Conservation (phyloP, 2,888 invertebrate genomes). For the Leptarthrus brevirostris region DNA sequence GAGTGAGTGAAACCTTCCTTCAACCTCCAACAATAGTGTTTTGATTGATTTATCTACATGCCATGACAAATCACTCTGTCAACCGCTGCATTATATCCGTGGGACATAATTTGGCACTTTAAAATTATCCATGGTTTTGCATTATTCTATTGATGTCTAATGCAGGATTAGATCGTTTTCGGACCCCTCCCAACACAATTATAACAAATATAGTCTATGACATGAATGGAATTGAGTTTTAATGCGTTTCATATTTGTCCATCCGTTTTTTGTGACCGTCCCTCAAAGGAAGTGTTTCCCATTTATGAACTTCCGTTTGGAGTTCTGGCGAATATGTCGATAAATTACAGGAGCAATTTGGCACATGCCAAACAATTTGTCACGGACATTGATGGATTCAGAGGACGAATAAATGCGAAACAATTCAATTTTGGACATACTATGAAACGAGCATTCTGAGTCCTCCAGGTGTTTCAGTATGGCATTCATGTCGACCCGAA, state of each 20-base stretch:
- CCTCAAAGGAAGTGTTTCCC: background rate
- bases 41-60: conserved; percentile 37
- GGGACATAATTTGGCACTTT: conserved; percentile 17
- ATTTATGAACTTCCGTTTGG: background rate
- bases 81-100: conserved; percentile 12
- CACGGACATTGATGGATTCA: conserved; percentile 27
- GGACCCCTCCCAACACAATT: background rate
- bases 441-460: background rate
- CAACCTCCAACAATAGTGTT: conserved; percentile 10
- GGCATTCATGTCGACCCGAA: no score
- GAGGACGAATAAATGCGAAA: background rate
- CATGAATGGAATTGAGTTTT: background rate
- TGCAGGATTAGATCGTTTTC: no score
- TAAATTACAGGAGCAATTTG: background rate
- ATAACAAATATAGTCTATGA: background rate
- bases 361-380: conserved; percentile 30
- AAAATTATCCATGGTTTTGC: background rate
- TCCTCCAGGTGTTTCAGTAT: background rate
- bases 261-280: background rate
- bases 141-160: background rate
- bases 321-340: background rate
- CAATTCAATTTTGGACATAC: background rate
- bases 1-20: background rate
- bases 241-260: background rate
- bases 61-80: conserved; percentile 14